Evolutionary conservation across 2,888 invertebrate genomes (phyloP), one percentile per base, ranked within the genome.

Genomic region (Chymomyza procnemis): DNA sequence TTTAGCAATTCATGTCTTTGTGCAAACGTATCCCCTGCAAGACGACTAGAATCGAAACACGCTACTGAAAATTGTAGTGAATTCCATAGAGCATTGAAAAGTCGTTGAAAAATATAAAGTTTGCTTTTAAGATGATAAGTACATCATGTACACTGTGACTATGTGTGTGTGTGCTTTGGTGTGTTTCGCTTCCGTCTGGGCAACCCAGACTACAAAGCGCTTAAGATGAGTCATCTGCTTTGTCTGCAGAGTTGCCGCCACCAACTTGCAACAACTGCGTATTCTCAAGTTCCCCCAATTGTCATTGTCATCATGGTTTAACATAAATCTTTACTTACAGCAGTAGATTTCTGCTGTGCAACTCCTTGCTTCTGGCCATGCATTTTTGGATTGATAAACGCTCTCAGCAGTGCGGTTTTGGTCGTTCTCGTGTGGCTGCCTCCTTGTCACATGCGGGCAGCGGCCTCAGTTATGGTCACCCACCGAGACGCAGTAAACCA

Each of bases 321-420:
- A 41, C 12, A 41, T 22, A 18, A 64, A 46, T 56, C 47, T 60
- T 47, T 34, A 26, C 21, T 59, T 61, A 12, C 41, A 61, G 64
- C 48, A 30, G 48, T 26, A 26, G 26, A 4, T 26, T 26, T 4
- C 26, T 26, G 5, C 26, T 26, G 26, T 26, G 26, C 26, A 26
- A 26, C 26, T 26, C 26, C 26, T 26, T 26, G 26, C 26, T 6
- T 18, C 22, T n/a, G 12, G 68, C 56, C 41, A 96, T 96, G 96
- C 96, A 96, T 95, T 96, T 96, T 93, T 96, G 96, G 96, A 96
- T 96, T 90, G 95, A 95, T 91, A 96, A 96, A 92, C 94, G 95
- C 88, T 94, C 95, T 90, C 94, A 95, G 91, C 92, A 92, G 92
- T 95, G 95, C 92, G 94, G 94, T 83, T 95, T 95, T 89, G 95